Base-by-base conservation (phyloP, 2,888 invertebrate genomes). In the Sarcophaga subvicina region DNA sequence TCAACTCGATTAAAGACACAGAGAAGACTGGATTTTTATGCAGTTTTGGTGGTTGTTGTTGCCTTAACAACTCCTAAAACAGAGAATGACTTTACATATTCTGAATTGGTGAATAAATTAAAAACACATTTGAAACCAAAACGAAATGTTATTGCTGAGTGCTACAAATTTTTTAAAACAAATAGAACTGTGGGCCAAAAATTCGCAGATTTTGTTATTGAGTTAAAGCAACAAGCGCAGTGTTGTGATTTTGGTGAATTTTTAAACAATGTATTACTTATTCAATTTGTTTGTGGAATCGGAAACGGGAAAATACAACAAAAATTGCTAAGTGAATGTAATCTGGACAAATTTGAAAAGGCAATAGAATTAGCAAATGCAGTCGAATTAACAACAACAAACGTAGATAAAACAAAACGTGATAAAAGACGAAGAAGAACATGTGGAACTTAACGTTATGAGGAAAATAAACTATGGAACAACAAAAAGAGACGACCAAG, bases 91-190 rank as follows among this genome's bases (percentile, higher is more conserved):
- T 75, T 67, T 60, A n/a, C 73, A 60, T 80, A 76, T 11, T 2
- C 54, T 22, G 76, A 75, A 37, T 49, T 81, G 47, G 62, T 62
- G 47, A 37, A 20, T 17, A 75, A 69, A 76, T 63, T 76, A 47
- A 37, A 69, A 45, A 69, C 54, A 45, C 76, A 81, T 81, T 75
- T 81, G 49, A 81, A 81, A 62, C 81, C 81, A 22, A 75, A 81
- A 67, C 64, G 59, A 64, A 81, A 75, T 62, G 75, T 75, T 25
- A 75, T 60, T 20, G 81, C 73, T 14, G 73, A 81, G 59, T 67
- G 54, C 45, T 80, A 80, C 14, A 73, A 64, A 54, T 73, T 80
- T 47, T 73, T 73, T 66, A 80, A 73, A 37, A 62, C 54, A 49
- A 49, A 10, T 49, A 49, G 49, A 49, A 49, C 49, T 49, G 49